Evolutionary conservation across 2,113 vertebrate genomes (phyloP).

Genomic region (Rhynchopsitta pachyrhyncha): DNA sequence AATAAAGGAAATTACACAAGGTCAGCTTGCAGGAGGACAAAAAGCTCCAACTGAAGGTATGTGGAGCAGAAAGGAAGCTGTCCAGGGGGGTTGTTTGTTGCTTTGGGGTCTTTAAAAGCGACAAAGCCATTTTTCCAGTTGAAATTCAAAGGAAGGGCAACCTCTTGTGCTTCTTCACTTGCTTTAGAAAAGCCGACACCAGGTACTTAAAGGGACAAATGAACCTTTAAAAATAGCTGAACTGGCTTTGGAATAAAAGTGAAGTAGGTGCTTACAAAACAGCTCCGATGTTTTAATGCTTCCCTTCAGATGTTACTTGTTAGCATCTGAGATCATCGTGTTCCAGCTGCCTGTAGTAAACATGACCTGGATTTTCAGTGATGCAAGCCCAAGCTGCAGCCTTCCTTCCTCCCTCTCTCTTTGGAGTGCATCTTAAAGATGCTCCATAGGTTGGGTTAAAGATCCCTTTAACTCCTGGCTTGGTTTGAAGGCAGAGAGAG

Average conservation of each 20-base stretch:
- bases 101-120: neutral
- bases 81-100: neutral
- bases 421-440: neutral
- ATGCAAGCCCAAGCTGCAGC: conserved; percentile 7
- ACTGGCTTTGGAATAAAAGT: neutral
- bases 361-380: conserved; percentile 51
- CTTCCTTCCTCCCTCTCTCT: neutral
- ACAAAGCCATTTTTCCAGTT: neutral
- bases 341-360: conserved; percentile 64
- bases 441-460: neutral
- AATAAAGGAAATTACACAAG: conserved; percentile 52
- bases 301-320: conserved; percentile 65
- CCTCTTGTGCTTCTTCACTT: neutral
- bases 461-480: neutral
- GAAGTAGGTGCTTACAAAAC: conserved; percentile 64
- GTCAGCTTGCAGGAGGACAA: neutral
- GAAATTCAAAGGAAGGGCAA: neutral
- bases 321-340: conserved; percentile 61
- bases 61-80: neutral
- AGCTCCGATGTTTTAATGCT: neutral
- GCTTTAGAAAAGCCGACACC: neutral
- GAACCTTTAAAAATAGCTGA: neutral
- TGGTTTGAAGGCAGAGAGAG: neutral
- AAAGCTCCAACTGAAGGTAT: neutral
- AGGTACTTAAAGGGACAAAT: neutral